phyloP scores from a whole-genome alignment of 2,888 invertebrate species.

The Dynastes tityus region DNA sequence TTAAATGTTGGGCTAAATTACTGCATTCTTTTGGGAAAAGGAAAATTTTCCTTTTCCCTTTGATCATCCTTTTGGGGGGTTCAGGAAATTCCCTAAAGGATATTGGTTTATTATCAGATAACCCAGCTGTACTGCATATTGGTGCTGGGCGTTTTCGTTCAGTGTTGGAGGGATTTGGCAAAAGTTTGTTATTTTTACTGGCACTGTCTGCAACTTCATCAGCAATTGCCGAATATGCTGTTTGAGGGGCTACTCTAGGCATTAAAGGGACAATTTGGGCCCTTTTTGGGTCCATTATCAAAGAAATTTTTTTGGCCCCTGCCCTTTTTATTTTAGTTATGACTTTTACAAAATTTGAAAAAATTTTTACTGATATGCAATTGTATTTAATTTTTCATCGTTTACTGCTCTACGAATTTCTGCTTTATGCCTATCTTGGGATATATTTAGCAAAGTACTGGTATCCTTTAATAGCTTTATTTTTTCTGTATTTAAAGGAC shows the following conservation, averaged over 20 bases:
- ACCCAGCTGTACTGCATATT: slow-evolving; percentile 58
- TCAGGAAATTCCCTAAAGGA: too few relatives aligned
- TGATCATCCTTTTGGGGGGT: too few relatives aligned
- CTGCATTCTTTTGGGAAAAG: too few relatives aligned
- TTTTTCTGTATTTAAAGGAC: slow-evolving; percentile 88
- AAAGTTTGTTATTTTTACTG: slow-evolving; percentile 77
- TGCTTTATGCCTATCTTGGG: slow-evolving; percentile 92
- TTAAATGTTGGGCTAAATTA: slow-evolving; percentile 66
- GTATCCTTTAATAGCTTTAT: slow-evolving; percentile 88
- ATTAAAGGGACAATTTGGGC: slow-evolving; percentile 87
- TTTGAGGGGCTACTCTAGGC: slow-evolving; percentile 88
- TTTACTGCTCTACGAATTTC: slow-evolving; percentile 93
- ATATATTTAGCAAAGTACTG: slow-evolving; percentile 87
- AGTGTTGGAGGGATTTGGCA: slow-evolving; percentile 72
- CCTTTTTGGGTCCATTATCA: slow-evolving; percentile 95
- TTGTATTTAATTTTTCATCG: slow-evolving; percentile 90
- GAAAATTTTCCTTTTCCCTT: too few relatives aligned
- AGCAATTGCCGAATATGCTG: slow-evolving; percentile 87
- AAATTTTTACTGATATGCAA: slow-evolving; percentile 93
- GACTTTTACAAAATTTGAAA: too few relatives aligned
- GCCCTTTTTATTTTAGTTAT: too few relatives aligned
- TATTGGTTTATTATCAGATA: slow-evolving; percentile 60
- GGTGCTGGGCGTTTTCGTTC: slow-evolving; percentile 66
- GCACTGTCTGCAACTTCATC: slow-evolving; percentile 83
- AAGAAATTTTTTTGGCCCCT: too few relatives aligned